A percentile compares a stretch with the other conserved stretches of the same genome.
Conservation (phyloP, 2,113 vertebrate species). For the Perca fluviatilis region DNA sequence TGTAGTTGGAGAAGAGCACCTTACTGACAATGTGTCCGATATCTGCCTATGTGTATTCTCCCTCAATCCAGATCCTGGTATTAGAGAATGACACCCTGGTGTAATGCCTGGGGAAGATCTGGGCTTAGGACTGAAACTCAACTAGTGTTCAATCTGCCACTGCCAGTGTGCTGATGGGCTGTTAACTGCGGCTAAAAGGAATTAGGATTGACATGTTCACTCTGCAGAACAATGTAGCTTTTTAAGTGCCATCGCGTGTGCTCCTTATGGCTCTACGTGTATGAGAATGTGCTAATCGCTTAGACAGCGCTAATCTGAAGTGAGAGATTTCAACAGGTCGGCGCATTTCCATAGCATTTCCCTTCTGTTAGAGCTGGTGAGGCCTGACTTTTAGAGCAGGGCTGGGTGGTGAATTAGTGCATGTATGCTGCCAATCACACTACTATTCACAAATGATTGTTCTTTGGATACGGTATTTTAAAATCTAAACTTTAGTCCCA, state of each 20-base stretch:
- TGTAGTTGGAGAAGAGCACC: constrained; percentile 13
- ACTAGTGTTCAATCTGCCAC: constrained; percentile 68
- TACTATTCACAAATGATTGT: constrained; percentile 21
- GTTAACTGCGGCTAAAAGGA: constrained; percentile 75
- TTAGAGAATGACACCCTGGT: constrained; percentile 78
- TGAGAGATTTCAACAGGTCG: constrained; percentile 68
- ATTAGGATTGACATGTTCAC: constrained; percentile 80
- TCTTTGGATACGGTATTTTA: constrained; percentile 23
- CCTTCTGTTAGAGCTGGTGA: constrained; percentile 42
- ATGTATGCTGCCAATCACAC: constrained; percentile 37
- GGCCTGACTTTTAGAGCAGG: constrained; percentile 47
- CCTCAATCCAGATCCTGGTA: constrained; percentile 72
- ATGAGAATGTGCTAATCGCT: constrained; percentile 68
- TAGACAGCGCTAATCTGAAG: constrained; percentile 68
- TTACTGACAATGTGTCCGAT: constrained; percentile 64
- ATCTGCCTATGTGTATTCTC: constrained; percentile 71
- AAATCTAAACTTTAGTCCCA: not conserved
- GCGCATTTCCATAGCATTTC: constrained; percentile 46
- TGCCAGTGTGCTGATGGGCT: constrained; percentile 68
- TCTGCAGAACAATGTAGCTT: constrained; percentile 81
- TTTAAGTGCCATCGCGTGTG: constrained; percentile 65
- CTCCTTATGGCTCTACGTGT: constrained; percentile 56
- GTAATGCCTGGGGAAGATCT: constrained; percentile 81
- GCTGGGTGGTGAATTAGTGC: constrained; percentile 41
- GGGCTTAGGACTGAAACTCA: constrained; percentile 70